phyloP scores from a whole-genome alignment of 2,888 invertebrate genomes.

The Heteropelma amictum region DNA sequence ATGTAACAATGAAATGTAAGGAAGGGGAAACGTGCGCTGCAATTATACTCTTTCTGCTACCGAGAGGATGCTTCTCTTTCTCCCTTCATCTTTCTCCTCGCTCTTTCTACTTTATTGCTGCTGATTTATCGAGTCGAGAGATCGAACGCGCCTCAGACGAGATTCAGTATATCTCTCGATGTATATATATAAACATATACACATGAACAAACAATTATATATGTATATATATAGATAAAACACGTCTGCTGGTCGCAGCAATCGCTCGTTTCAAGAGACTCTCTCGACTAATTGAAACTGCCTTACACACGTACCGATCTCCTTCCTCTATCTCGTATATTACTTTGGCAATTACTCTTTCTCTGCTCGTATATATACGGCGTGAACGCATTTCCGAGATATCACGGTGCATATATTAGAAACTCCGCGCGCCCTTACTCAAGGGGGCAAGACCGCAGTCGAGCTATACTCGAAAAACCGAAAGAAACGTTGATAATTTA shows the following conservation, averaged over 20 bases:
- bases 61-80: conserved; percentile 32
- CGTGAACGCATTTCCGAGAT: conserved; percentile 31
- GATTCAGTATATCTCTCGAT: conserved; percentile 43
- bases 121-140: conserved; percentile 54
- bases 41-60: conserved; percentile 51
- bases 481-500: too few relatives aligned
- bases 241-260: conserved; percentile 14
- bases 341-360: conserved; percentile 52
- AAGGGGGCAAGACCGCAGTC: too few relatives aligned
- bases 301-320: conserved; percentile 35
- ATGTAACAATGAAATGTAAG: not conserved
- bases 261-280: conserved; percentile 42
- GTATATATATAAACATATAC: conserved; percentile 1
- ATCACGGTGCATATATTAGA: conserved; percentile 16
- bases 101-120: conserved; percentile 49
- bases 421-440: not conserved
- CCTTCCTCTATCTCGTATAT: conserved; percentile 18
- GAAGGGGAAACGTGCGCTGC: conserved; percentile 37
- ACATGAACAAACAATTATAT: not conserved
- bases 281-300: conserved; percentile 55
- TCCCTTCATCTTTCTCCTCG: conserved; percentile 24
- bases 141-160: conserved; percentile 46
- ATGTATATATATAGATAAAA: not conserved
- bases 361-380: conserved; percentile 11
- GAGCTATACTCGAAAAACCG: too few relatives aligned